A percentile compares a stretch with the other conserved stretches of the same genome.
Conservation (phyloP, 2,888 invertebrate species). For the Pseudococcus longispinus region DNA sequence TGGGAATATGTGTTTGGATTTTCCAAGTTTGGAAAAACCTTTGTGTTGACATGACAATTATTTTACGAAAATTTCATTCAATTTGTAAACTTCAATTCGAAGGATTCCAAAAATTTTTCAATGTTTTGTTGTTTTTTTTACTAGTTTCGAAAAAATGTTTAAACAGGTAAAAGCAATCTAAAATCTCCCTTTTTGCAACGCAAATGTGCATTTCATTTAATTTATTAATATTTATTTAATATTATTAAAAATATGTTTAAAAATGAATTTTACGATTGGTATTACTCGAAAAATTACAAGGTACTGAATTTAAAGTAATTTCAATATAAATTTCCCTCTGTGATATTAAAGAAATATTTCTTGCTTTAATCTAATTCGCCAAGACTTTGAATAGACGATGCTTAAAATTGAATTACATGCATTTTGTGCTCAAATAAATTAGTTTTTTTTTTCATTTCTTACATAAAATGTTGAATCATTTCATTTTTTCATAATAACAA, state of each 20-base stretch:
- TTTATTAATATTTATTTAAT: neutral
- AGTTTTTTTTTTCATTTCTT: neutral
- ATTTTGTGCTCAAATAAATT: neutral
- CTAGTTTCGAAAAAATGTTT: too few species aligned
- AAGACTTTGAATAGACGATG: neutral
- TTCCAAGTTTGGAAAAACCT: neutral
- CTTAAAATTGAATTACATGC: neutral
- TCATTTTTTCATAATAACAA: neutral
- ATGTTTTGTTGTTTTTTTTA: too few species aligned
- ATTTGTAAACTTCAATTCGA: neutral
- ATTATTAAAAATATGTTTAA: neutral
- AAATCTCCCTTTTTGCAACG: neutral
- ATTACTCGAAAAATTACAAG: neutral
- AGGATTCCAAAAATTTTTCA: too few species aligned
- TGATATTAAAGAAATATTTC: neutral
- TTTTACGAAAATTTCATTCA: neutral
- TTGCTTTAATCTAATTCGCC: neutral
- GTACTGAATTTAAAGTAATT: neutral
- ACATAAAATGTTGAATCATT: neutral
- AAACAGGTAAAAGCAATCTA: neutral
- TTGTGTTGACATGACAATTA: neutral
- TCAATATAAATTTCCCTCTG: neutral
- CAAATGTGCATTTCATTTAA: neutral
- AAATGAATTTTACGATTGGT: neutral
- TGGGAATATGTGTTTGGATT: slow-evolving; percentile 2